Evolutionary conservation across 2,888 invertebrate genomes (phyloP).

Genomic region (Siphlonurus alternatus): DNA sequence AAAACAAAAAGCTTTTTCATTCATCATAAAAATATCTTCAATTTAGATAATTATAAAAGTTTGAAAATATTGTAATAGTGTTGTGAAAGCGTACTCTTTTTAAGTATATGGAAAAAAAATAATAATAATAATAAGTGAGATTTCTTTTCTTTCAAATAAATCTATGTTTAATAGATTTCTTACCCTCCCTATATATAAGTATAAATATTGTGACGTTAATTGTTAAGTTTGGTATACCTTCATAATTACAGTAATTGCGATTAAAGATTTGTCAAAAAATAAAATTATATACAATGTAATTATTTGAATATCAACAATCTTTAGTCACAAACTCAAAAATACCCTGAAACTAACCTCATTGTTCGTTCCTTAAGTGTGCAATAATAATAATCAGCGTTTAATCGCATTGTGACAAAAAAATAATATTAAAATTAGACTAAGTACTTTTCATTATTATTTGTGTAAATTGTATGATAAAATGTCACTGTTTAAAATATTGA

Average conservation of each 20-base stretch:
- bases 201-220: background rate
- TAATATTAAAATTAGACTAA: no score
- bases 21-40: background rate
- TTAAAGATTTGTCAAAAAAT: background rate
- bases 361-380: background rate
- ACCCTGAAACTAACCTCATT: background rate
- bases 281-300: no score
- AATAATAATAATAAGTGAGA: no score
- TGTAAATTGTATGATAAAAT: no score
- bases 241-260: background rate
- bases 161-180: no score
- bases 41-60: background rate
- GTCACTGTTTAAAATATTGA: no score
- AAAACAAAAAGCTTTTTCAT: background rate
- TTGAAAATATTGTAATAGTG: background rate
- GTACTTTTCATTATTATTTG: no score
- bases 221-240: background rate
- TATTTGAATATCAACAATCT: no score
- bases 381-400: background rate
- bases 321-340: background rate
- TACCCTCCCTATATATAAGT: no score
- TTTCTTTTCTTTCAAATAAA: no score
- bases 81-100: background rate
- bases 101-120: background rate
- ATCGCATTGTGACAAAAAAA: no score